A percentile compares a stretch with the other conserved stretches of the same genome.
These are phyloP conservation scores for Drosophila pseudotakahashii DNA, from an alignment of 2,888 invertebrate species.

Conservation along the genomic window DNA sequence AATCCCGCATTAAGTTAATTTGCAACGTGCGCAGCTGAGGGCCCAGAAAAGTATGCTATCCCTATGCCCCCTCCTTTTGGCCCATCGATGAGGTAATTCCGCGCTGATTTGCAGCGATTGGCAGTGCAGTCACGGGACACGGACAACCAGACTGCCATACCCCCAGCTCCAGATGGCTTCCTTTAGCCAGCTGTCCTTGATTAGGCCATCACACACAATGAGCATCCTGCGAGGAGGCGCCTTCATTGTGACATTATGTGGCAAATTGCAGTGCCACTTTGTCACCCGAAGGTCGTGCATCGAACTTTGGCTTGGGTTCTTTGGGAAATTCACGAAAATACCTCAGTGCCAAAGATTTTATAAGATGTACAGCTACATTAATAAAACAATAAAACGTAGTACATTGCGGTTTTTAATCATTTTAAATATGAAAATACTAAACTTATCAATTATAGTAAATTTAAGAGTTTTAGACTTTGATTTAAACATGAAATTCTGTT, in stretches of 20 bases:
- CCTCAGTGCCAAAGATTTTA: too few species aligned
- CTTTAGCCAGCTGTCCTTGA: conserved; percentile 46
- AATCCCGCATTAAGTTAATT: conserved; percentile 74
- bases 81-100: conserved; percentile 69
- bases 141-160: too few species aligned
- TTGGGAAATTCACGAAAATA: neutral
- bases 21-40: conserved; percentile 65
- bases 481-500: too few species aligned
- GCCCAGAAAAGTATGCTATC: conserved; percentile 21
- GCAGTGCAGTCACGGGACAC: conserved; percentile 67
- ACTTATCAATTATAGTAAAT: too few species aligned
- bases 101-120: conserved; percentile 70
- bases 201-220: conserved; percentile 62
- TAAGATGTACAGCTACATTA: too few species aligned
- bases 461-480: too few species aligned
- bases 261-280: conserved; percentile 58
- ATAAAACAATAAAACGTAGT: too few species aligned
- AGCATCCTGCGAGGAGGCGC: conserved; percentile 22
- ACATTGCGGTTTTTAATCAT: too few species aligned
- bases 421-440: too few species aligned
- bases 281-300: conserved; percentile 18
- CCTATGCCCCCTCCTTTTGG: conserved; percentile 1
- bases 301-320: neutral
- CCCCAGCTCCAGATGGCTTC: conserved; percentile 1
- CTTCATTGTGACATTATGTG: conserved; percentile 53